These are phyloP conservation scores for Scaptomyza cyrtandrae DNA, from an alignment of 2,888 invertebrate genomes.

Conservation along the genomic window DNA sequence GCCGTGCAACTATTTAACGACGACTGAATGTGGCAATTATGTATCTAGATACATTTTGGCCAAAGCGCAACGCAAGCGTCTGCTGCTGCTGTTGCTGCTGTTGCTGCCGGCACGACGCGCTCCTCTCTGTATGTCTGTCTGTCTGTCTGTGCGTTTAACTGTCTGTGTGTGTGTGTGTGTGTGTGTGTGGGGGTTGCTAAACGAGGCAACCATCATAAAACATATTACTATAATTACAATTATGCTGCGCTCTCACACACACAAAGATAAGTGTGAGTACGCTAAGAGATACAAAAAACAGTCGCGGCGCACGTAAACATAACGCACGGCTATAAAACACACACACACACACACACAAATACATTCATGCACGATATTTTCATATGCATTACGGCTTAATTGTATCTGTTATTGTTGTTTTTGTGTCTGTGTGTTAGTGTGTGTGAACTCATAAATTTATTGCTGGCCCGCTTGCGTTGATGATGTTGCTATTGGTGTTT, in stretches of 20 bases:
- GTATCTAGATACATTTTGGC: conserved; percentile 84
- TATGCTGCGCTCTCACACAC: conserved; percentile 67
- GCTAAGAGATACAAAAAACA: conserved; percentile 58
- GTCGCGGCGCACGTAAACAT: conserved; percentile 71
- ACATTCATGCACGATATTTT: conserved; percentile 51
- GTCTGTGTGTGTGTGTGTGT: conserved; percentile 45
- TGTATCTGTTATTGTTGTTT: conserved; percentile 54
- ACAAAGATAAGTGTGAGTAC: conserved; percentile 16
- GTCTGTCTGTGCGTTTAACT: conserved; percentile 28
- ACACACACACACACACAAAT: conserved; percentile 54
- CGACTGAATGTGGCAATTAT: conserved; percentile 84
- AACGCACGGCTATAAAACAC: conserved; percentile 75
- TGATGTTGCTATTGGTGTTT: conserved; percentile 22
- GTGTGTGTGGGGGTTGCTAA: conserved; percentile 77
- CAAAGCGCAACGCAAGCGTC: conserved; percentile 69
- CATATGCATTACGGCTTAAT: conserved; percentile 79
- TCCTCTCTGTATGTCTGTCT: conserved; percentile 41
- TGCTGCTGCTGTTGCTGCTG: conserved; percentile 26
- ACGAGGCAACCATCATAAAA: conserved; percentile 82
- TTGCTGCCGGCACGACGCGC: conserved; percentile 37
- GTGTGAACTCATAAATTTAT: conserved; percentile 76
- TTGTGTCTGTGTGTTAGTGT: conserved; percentile 27
- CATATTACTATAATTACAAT: conserved; percentile 84
- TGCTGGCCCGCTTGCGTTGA: conserved; percentile 35
- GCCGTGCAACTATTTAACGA: conserved; percentile 84